These are phyloP conservation scores for Chaetorhynchus papuensis DNA, from an alignment of 2,113 vertebrate species.

Conservation along the genomic window DNA sequence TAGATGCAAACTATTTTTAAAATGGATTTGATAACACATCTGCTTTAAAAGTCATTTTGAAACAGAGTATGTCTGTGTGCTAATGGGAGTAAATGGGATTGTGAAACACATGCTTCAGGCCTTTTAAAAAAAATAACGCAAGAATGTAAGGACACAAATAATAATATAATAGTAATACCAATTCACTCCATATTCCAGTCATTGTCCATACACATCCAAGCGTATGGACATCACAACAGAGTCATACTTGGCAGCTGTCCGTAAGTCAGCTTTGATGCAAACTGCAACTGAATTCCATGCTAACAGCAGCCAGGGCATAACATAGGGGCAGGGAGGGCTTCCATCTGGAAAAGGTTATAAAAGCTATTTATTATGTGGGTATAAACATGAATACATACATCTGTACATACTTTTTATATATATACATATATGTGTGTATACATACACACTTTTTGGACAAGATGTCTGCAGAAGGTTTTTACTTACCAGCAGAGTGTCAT, in stretches of 20 bases:
- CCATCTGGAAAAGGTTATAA: background rate
- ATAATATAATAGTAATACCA: background rate
- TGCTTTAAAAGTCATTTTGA: conserved; percentile 39
- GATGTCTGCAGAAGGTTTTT: background rate
- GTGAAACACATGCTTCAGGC: background rate
- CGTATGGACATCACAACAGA: background rate
- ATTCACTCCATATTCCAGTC: background rate
- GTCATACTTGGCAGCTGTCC: background rate
- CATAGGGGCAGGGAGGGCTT: background rate
- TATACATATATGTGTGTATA: too few species aligned
- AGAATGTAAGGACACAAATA: background rate
- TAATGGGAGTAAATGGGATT: conserved; percentile 33
- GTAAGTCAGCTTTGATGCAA: background rate
- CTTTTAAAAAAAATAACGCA: background rate
- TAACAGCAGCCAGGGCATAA: background rate
- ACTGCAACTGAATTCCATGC: background rate
- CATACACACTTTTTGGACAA: background rate
- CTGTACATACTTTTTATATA: too few species aligned
- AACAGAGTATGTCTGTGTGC: background rate
- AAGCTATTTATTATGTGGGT: background rate
- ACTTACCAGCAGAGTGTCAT: background rate
- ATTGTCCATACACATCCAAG: background rate
- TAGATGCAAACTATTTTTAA: conserved; percentile 31
- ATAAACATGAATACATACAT: background rate
- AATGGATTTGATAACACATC: background rate